Evolutionary conservation across 2,113 vertebrate genomes (phyloP).

Genomic region (Noctilio leporinus): DNA sequence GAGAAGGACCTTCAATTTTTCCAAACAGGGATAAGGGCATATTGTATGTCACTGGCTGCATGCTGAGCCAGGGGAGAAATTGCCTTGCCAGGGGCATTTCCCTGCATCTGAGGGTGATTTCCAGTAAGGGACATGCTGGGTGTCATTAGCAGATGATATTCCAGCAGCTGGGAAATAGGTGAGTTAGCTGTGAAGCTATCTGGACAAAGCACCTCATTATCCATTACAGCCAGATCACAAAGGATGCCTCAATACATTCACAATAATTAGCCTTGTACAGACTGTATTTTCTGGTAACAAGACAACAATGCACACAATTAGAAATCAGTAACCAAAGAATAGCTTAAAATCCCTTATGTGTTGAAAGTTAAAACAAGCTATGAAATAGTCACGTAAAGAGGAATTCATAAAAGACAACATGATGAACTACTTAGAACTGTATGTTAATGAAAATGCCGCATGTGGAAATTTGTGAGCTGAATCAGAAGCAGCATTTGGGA

Average conservation of each 20-base stretch:
- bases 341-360: neutral
- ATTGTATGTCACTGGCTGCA: neutral
- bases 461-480: slow-evolving; percentile 9
- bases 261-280: neutral
- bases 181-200: neutral
- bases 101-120: neutral
- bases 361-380: neutral
- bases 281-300: neutral
- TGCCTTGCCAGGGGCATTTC: neutral
- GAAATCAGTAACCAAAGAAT: neutral
- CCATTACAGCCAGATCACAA: neutral
- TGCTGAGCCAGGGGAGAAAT: neutral
- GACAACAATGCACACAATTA: neutral
- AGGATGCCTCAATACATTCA: neutral
- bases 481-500: neutral
- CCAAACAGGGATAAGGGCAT: neutral
- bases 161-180: neutral
- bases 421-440: neutral
- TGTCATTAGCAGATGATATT: neutral
- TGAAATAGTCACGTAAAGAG: neutral
- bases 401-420: neutral
- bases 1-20: neutral
- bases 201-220: neutral
- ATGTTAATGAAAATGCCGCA: neutral
- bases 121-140: neutral